phyloP scores from a whole-genome alignment of 2,888 invertebrate species.

The Drosophila recens region DNA sequence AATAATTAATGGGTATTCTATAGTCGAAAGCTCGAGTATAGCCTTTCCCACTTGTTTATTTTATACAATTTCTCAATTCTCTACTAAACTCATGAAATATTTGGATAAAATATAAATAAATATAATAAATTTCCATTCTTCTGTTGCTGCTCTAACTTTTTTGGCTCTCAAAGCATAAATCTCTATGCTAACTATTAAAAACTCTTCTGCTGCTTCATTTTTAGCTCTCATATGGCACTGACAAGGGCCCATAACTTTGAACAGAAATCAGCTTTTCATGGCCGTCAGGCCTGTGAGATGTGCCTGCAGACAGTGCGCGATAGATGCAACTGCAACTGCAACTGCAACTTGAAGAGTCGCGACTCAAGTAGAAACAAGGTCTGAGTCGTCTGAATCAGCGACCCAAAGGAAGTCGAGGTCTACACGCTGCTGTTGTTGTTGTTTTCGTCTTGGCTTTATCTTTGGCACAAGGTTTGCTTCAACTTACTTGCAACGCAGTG shows the following conservation, averaged over 20 bases:
- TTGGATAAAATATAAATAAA: too few species aligned
- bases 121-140: background rate
- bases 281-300: constrained; percentile 47
- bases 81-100: background rate
- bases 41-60: too few species aligned
- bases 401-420: constrained; percentile 82
- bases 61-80: too few species aligned
- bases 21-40: too few species aligned
- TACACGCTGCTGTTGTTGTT: constrained; percentile 33
- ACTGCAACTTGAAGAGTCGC: constrained; percentile 33
- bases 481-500: constrained; percentile 22
- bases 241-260: constrained; percentile 48
- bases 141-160: background rate
- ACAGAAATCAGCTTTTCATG: constrained; percentile 66
- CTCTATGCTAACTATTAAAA: constrained; percentile 3
- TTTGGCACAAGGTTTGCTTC: constrained; percentile 72
- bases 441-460: constrained; percentile 30
- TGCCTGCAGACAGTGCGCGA: constrained; percentile 60
- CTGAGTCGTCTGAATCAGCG: constrained; percentile 51
- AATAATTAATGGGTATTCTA: too few species aligned
- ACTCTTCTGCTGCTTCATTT: background rate
- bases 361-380: constrained; percentile 47
- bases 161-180: constrained; percentile 1
- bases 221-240: constrained; percentile 48
- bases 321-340: constrained; percentile 44